A percentile compares a stretch with the other conserved stretches of the same genome.
phyloP scores from a whole-genome alignment of 2,797 vertebrate genomes.

The Enteromius fasciolatus region DNA sequence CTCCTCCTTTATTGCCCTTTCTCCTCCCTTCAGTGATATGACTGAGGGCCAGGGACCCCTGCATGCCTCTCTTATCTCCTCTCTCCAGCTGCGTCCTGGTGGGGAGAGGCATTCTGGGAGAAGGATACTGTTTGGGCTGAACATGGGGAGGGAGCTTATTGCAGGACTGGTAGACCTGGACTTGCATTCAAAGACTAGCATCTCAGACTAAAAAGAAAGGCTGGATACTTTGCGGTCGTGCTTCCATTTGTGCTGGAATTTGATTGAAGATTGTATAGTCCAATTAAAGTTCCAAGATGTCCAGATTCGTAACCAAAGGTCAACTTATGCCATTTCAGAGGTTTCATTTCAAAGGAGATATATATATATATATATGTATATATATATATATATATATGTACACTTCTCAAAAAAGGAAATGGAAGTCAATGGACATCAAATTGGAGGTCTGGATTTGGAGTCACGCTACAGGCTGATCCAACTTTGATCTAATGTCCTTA shows the following conservation, averaged over 20 bases:
- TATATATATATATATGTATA: no score
- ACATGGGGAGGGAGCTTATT: no score
- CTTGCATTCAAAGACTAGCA: conserved; percentile 16
- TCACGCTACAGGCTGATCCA: no score
- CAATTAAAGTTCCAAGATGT: conserved; percentile 8
- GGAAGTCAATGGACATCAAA: no score
- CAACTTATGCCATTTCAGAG: neutral
- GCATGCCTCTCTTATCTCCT: conserved; percentile 65
- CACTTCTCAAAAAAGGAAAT: no score
- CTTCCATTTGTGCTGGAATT: conserved; percentile 19
- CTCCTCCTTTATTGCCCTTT: neutral
- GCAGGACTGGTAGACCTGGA: conserved; percentile 56
- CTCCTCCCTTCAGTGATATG: conserved; percentile 49
- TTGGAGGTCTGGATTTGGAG: no score
- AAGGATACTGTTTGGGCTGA: no score
- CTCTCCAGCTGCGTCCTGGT: conserved; percentile 67
- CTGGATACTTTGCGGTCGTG: neutral
- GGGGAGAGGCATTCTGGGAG: no score
- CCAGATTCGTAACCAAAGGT: neutral
- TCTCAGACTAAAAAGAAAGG: neutral
- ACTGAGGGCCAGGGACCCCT: conserved; percentile 57
- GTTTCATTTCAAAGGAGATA: neutral
- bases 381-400: no score
- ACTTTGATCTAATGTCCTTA: no score
- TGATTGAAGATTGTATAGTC: conserved; percentile 40